Conservation (phyloP, 2,113 vertebrate genomes). For the Lophotis ruficrista region DNA sequence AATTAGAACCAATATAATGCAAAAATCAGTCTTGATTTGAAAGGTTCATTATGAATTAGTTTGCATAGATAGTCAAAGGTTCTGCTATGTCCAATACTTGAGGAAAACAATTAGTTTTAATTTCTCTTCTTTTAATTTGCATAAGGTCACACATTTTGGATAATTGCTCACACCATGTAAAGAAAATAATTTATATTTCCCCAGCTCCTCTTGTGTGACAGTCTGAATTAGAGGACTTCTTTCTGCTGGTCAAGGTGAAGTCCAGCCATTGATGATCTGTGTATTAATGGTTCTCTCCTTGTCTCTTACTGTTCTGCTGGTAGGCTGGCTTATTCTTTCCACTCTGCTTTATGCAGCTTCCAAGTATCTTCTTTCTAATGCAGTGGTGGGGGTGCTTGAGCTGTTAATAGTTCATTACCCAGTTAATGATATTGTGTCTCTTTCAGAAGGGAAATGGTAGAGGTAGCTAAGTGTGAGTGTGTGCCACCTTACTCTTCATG, state of each 20-base stretch:
- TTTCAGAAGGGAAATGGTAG: not conserved
- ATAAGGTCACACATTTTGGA: not conserved
- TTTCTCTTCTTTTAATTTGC: not conserved
- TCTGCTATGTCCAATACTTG: not conserved
- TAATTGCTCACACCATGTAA: not conserved
- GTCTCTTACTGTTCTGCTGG: not conserved
- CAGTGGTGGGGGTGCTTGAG: not conserved
- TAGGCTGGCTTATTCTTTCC: not conserved
- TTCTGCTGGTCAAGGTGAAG: too few relatives aligned
- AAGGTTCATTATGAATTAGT: not conserved
- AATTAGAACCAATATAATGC: not conserved
- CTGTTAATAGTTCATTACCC: not conserved
- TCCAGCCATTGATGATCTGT: not conserved
- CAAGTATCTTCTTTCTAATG: not conserved
- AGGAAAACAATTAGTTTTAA: not conserved
- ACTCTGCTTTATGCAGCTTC: not conserved
- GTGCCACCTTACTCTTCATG: accelerated
- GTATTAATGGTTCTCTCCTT: not conserved
- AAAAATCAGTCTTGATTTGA: not conserved
- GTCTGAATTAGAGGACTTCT: not conserved
- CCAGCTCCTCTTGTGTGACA: not conserved
- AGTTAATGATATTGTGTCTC: not conserved
- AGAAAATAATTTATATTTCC: not conserved
- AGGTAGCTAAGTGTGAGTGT: not conserved
- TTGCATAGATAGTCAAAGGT: not conserved